These are phyloP conservation scores for Meriones unguiculatus DNA, from an alignment of 2,113 vertebrate species.

Conservation along the genomic window DNA sequence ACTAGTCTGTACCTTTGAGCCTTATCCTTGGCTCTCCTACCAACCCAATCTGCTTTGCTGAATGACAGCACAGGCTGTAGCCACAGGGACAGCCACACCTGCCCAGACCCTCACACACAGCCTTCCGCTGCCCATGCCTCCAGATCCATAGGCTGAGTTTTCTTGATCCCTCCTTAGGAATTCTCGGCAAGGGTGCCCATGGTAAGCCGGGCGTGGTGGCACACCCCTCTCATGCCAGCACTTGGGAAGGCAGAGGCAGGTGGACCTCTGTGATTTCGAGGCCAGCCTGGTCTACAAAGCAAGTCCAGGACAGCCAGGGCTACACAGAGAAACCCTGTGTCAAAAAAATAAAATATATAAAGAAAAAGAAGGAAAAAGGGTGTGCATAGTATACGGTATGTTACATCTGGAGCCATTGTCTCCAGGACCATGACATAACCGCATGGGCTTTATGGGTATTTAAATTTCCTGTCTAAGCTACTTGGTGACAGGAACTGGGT, in stretches of 20 bases:
- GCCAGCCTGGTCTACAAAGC: too few species aligned
- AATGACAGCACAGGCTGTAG: background rate
- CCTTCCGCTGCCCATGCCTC: background rate
- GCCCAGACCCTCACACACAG: background rate
- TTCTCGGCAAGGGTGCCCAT: too few species aligned
- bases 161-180: background rate
- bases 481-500: background rate
- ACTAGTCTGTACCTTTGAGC: background rate
- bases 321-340: too few species aligned
- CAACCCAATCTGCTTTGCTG: background rate
- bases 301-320: too few species aligned
- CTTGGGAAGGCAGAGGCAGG: too few species aligned
- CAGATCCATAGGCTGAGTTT: background rate
- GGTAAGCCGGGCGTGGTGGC: too few species aligned
- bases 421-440: background rate
- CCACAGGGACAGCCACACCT: background rate
- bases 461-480: background rate
- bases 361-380: too few species aligned
- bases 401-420: background rate
- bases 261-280: too few species aligned
- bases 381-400: background rate
- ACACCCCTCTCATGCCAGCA: too few species aligned
- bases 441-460: background rate
- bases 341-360: too few species aligned
- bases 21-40: background rate